Evolutionary conservation across 2,888 invertebrate genomes (phyloP).

Genomic region (Harpalus rubripes): DNA sequence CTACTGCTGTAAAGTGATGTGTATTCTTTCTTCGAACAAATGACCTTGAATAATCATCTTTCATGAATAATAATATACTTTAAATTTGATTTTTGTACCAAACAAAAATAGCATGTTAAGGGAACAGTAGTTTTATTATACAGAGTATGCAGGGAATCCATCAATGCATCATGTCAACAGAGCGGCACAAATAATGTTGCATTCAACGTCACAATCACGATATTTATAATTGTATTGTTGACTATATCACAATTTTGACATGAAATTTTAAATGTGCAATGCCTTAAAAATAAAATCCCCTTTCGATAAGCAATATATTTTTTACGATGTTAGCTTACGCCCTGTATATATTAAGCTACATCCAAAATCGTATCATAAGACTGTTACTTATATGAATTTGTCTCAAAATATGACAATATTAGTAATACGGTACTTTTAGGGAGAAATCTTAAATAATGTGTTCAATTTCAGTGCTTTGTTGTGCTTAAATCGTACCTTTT

Average conservation of each 20-base stretch:
- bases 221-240: no score
- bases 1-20: no score
- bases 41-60: no score
- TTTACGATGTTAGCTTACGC: slow-evolving; percentile 13
- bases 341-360: slow-evolving; percentile 42
- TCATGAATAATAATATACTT: no score
- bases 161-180: no score
- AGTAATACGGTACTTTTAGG: slow-evolving; percentile 33
- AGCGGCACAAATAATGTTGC: no score
- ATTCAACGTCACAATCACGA: no score
- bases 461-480: slow-evolving; percentile 7
- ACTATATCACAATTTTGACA: neutral
- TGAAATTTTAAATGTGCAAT: neutral
- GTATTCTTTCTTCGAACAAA: no score
- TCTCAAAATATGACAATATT: slow-evolving; percentile 58
- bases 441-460: slow-evolving; percentile 14
- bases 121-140: no score
- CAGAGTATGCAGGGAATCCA: no score
- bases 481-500: neutral
- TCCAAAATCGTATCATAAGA: slow-evolving; percentile 60
- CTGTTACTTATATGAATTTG: slow-evolving; percentile 59
- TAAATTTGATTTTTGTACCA: no score
- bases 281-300: neutral
- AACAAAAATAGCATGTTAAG: no score
- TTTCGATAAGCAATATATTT: slow-evolving; percentile 60